Base-by-base conservation (phyloP, 2,113 vertebrate species). In the Neotoma lepida region DNA sequence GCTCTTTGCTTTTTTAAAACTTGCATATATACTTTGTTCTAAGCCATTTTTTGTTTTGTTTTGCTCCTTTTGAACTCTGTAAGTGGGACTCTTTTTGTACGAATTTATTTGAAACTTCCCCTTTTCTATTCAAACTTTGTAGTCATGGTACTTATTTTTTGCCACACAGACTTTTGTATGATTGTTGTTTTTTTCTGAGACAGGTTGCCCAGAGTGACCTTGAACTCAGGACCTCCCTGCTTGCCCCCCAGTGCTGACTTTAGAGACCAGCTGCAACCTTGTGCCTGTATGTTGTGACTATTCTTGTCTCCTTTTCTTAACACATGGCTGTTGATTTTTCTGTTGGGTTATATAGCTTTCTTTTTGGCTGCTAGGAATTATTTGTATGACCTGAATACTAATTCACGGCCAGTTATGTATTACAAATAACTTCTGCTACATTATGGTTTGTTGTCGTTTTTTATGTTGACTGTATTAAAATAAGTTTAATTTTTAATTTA, bases 61-160 rank as follows among this genome's bases (percentile, higher is more conserved):
- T 74, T 86, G 46, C 82, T 61, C 35, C 44, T 58, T 88, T 94
- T 82, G 54, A 41, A 58, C n/a, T 30, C 24, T 30, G 7, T 41
- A 41, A 87, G 18, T 58, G 54, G 10, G 39, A 78, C 76, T 39
- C 76, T 94, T 91, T 74, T 49, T 95, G 12, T 77, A 35, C 78
- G 70, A 90, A 64, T 90, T 94, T 90, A 77, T 84, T 94, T 90
- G 82, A 82, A 61, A 39, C 35, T 81, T 41, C 87, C 9, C 44
- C 86, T 74, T 78, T 33, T 15, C 28, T 15, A 15, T 73, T 58
- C 39, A 89, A 49, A 56, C 20, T 90, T 93, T 85, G 56, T 93
- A 58, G 63, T 68, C 8, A 12, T 30, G 41, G 71, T 85, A 73
- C 5, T 93, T 74, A 64, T 87, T 87, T 73, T 87, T 51, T 90